Evolutionary conservation across 2,113 vertebrate species (phyloP), one percentile per base, ranked within the genome.

Genomic region (Otolemur garnettii): DNA sequence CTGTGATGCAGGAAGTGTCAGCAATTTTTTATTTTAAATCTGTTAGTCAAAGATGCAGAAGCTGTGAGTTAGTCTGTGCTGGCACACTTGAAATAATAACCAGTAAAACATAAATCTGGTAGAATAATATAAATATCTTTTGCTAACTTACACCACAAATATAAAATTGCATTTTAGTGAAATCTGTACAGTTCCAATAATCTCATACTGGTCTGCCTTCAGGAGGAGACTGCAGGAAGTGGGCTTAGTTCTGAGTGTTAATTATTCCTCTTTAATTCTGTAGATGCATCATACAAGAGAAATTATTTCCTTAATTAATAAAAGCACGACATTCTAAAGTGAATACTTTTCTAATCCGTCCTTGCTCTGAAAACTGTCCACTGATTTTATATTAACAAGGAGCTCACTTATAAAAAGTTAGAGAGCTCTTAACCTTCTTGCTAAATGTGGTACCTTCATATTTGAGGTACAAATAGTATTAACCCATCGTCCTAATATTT

Each of bases 21-120:
- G 83, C 95, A 94, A 92, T 95, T 97, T 97, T 97, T 98, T 98
- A 96, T 95, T 97, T 93, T 90, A 97, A 94, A 98, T 97, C 95
- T 87, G 45, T 96, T 95, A 96, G 90, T 94, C 68, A 95, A 89
- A 96, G 59, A 72, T 38, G 83, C 96, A 97, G 57, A 96, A 91
- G 90, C 96, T 88, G 71, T 33, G 82, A 96, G 91, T 95, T 80
- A 59, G 91, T 94, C 78, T 96, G 91, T 87, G 83, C 94, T 95
- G 94, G 87, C 86, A 87, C 69, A 38, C 55, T 96, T 68, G 55
- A 91, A 92, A 95, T 93, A 79, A 96, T 94, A 91, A 90, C 77
- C 18, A 95, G 80, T 69, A 11, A 86, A 80, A 91, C 78, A 87
- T 33, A 79, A 90, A 86, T 81, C 53, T 6, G 13, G 17, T n/a